phyloP scores from a whole-genome alignment of 92 coral and sea anemone genomes.

The Epizoanthus illoricatus region DNA sequence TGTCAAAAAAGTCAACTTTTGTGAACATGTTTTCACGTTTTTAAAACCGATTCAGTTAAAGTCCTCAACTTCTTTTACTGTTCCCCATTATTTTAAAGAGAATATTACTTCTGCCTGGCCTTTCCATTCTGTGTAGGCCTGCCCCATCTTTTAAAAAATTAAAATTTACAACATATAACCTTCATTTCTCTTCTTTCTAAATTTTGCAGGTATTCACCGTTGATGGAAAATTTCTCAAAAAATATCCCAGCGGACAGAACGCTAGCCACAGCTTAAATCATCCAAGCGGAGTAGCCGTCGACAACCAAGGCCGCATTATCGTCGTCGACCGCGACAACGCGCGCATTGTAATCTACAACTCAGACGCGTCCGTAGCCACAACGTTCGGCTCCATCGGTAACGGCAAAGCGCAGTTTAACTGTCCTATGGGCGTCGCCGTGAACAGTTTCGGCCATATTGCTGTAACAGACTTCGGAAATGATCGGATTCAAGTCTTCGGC shows the following conservation, averaged over 20 bases:
- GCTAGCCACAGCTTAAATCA: conserved; percentile 62
- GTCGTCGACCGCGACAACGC: conserved; percentile 93
- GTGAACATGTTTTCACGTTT: too few species aligned
- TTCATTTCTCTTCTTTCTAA: neutral
- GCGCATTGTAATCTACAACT: conserved; percentile 74
- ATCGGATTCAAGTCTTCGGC: conserved; percentile 90
- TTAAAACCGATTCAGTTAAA: too few species aligned
- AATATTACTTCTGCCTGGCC: too few species aligned
- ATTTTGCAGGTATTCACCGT: conserved; percentile 69
- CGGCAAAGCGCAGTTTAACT: conserved; percentile 84
- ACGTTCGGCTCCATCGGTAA: conserved; percentile 92
- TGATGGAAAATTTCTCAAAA: conserved; percentile 66
- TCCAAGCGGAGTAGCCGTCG: conserved; percentile 88
- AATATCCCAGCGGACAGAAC: conserved; percentile 53
- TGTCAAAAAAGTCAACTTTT: too few species aligned
- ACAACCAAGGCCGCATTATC: conserved; percentile 67
- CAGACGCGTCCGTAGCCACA: conserved; percentile 57
- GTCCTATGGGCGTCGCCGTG: conserved; percentile 84
- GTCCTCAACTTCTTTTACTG: too few species aligned
- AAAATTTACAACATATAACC: neutral
- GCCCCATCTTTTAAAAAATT: too few species aligned
- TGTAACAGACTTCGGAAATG: conserved; percentile 95
- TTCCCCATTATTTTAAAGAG: too few species aligned
- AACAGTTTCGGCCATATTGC: conserved; percentile 82
- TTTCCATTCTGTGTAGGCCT: too few species aligned